Evolutionary conservation across 2,797 vertebrate species (phyloP).

Genomic region (Morelia viridis): DNA sequence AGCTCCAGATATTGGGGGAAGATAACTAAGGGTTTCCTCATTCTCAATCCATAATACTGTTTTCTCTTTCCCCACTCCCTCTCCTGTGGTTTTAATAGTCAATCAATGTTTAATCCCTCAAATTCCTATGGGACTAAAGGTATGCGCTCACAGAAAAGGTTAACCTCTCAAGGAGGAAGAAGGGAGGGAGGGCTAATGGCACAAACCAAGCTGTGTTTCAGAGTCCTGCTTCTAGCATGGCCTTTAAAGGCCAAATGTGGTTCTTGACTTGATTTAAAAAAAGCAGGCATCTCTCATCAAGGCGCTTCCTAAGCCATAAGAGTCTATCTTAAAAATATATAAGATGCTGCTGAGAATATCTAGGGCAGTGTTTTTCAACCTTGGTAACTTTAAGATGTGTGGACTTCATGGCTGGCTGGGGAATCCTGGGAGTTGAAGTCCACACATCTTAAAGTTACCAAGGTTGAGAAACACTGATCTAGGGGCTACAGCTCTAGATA

Average conservation of each 20-base stretch:
- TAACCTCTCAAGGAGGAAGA: not conserved
- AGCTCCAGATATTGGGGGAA: slow-evolving; percentile 4
- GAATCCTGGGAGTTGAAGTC: no score
- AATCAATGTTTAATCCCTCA: not conserved
- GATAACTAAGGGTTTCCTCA: slow-evolving; percentile 47
- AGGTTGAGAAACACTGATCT: no score
- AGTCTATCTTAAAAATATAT: not conserved
- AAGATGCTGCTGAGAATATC: not conserved
- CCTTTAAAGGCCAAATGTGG: not conserved
- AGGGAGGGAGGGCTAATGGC: not conserved
- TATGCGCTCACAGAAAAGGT: slow-evolving; percentile 8
- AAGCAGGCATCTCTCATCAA: not conserved
- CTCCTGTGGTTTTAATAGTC: slow-evolving; percentile 10
- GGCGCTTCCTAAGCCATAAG: not conserved
- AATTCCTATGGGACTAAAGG: not conserved
- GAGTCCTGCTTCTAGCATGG: not conserved
- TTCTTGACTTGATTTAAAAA: not conserved
- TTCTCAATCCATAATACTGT: slow-evolving; percentile 34
- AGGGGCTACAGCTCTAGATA: not conserved
- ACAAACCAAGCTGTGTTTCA: not conserved
- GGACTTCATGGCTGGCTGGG: no score
- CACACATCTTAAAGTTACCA: no score
- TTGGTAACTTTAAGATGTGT: no score
- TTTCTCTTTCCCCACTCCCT: not conserved
- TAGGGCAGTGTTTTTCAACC: no score